Conservation (phyloP, 2,113 vertebrate species). For the Plecturocebus donacophilus region DNA sequence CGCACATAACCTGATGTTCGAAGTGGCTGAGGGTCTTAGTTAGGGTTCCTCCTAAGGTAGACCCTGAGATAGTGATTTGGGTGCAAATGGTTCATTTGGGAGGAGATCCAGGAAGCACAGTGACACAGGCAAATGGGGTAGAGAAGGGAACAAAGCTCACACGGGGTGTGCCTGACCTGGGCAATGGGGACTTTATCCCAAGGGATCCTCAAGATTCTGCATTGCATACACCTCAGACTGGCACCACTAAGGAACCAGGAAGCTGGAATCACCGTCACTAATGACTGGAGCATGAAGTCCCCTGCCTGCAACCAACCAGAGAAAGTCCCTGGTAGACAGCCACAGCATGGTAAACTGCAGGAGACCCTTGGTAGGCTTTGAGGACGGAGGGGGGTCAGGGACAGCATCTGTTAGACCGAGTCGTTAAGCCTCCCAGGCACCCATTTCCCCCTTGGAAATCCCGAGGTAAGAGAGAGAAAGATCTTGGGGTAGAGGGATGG, state of each 20-base stretch:
- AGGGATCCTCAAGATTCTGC: background rate
- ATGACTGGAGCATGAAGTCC: background rate
- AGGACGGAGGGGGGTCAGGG: background rate
- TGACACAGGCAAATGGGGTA: background rate
- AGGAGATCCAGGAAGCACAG: background rate
- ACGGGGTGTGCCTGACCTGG: background rate
- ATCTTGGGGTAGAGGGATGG: background rate
- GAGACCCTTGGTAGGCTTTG: background rate
- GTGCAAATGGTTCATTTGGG: background rate
- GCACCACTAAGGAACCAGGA: background rate
- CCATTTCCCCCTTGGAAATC: no score
- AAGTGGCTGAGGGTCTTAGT: background rate
- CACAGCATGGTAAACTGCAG: background rate
- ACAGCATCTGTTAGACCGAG: background rate
- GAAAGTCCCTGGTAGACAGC: background rate
- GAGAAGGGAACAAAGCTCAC: background rate
- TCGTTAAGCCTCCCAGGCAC: no score
- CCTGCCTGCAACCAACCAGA: background rate
- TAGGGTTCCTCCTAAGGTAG: background rate
- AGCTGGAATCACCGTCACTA: background rate
- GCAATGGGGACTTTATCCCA: background rate
- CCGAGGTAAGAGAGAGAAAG: background rate
- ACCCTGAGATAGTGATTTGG: background rate
- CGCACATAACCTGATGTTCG: fast-evolving
- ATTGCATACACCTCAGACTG: background rate